phyloP scores from a whole-genome alignment of 37 sponge, comb jelly and placozoan genomes.

The Aplysina aerophoba region DNA sequence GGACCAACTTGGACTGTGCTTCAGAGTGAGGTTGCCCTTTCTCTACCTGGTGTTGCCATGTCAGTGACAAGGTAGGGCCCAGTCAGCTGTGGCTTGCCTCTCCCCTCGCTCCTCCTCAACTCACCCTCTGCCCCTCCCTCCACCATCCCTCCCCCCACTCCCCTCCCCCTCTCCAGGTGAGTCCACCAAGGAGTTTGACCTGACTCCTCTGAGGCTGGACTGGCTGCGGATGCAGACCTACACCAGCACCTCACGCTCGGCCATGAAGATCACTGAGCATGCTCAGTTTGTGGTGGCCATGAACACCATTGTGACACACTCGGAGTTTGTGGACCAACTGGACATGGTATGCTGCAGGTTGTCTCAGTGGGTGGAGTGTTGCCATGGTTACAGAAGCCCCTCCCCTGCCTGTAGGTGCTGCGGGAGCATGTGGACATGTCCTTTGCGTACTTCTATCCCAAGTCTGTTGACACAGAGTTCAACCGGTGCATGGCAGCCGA shows the following conservation, averaged over 20 bases:
- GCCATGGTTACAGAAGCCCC: too few species aligned
- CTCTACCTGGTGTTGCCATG: too few species aligned
- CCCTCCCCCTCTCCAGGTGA: constrained; percentile 42
- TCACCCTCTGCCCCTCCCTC: not conserved
- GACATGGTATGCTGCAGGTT: constrained; percentile 69
- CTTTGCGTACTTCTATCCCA: constrained; percentile 62
- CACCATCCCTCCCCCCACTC: not conserved
- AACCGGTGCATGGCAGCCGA: constrained; percentile 41
- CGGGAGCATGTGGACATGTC: constrained; percentile 58
- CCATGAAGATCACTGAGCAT: constrained; percentile 74
- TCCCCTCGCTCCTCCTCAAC: not conserved
- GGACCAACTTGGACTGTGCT: too few species aligned
- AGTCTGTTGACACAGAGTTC: constrained; percentile 67
- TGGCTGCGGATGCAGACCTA: constrained; percentile 92
- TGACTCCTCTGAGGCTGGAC: constrained; percentile 88
- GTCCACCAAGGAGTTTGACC: constrained; percentile 70
- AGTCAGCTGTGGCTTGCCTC: not conserved
- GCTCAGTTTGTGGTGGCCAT: constrained; percentile 74
- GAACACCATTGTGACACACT: constrained; percentile 86
- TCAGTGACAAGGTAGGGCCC: too few species aligned
- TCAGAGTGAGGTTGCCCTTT: too few species aligned
- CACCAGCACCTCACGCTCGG: constrained; percentile 57
- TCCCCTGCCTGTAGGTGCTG: constrained; percentile 21
- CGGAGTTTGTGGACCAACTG: constrained; percentile 80
- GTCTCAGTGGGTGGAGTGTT: constrained; percentile 19